Percentiles rank a stretch among this genome's conserved stretches.
Evolutionary conservation across 2,888 invertebrate genomes (phyloP).

Genomic region (Acanthosepion esculentum): DNA sequence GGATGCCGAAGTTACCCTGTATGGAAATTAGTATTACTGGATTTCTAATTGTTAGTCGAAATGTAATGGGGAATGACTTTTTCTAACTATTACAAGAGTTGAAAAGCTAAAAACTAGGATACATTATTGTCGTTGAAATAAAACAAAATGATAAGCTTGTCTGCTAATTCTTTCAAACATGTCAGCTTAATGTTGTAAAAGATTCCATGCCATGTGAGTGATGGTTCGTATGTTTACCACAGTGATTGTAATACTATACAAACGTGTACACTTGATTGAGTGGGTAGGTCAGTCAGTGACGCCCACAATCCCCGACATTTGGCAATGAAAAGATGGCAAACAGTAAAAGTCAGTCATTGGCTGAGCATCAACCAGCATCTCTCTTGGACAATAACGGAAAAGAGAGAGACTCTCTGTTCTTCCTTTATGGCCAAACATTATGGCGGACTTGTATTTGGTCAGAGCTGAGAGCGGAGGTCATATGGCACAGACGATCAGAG

Average conservation of each 20-base stretch:
- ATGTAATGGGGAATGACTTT: too few species aligned
- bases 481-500: background rate
- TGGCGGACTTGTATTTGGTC: conserved; percentile 8
- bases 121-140: too few species aligned
- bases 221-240: background rate
- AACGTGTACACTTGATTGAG: background rate
- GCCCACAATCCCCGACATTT: background rate
- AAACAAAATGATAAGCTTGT: background rate
- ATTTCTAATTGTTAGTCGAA: too few species aligned
- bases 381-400: conserved; percentile 33
- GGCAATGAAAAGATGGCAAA: background rate
- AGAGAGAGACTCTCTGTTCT: conserved; percentile 13
- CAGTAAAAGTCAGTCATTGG: conserved; percentile 33
- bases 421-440: conserved; percentile 2
- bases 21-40: too few species aligned
- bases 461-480: background rate
- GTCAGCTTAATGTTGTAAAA: background rate
- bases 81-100: too few species aligned
- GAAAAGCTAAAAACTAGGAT: too few species aligned
- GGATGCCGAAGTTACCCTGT: too few species aligned
- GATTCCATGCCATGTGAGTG: background rate
- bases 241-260: background rate
- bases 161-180: background rate
- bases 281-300: background rate
- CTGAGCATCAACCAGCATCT: background rate